Evolutionary conservation across 2,797 vertebrate genomes (phyloP).

Genomic region (Tragelaphus eurycerus): DNA sequence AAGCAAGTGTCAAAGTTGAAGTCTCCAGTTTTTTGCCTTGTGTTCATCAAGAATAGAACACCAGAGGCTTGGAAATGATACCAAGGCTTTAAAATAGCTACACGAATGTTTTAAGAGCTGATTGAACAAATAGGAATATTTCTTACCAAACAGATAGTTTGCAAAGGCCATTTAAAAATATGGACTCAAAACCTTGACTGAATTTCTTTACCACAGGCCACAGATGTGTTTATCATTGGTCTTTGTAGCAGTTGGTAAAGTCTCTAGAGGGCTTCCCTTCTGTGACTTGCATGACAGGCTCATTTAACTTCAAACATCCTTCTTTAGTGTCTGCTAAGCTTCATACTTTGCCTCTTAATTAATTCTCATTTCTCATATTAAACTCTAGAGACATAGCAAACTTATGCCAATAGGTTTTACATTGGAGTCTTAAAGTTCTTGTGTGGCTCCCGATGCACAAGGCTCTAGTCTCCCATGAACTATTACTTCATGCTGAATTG

Average conservation of each 20-base stretch:
- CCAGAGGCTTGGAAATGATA: background rate
- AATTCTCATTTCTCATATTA: background rate
- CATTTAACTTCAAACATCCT: background rate
- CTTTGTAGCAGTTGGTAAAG: background rate
- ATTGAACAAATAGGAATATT: background rate
- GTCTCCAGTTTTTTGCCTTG: background rate
- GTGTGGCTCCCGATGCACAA: background rate
- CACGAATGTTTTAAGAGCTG: background rate
- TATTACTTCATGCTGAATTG: background rate
- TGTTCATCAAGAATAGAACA: slow-evolving; percentile 24
- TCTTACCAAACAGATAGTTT: background rate
- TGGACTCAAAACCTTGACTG: background rate
- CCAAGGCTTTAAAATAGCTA: background rate
- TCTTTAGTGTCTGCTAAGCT: background rate
- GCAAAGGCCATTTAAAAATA: background rate
- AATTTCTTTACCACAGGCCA: background rate
- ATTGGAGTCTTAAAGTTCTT: background rate
- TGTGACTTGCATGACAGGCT: background rate
- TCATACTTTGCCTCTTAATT: background rate
- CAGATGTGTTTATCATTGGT: background rate
- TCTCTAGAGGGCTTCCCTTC: background rate
- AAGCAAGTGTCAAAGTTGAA: background rate
- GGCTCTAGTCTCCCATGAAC: background rate
- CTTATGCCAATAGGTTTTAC: background rate
- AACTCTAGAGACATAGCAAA: background rate